Conservation (phyloP, 1,140 invertebrate species). For the Aporrectodea caliginosa region DNA sequence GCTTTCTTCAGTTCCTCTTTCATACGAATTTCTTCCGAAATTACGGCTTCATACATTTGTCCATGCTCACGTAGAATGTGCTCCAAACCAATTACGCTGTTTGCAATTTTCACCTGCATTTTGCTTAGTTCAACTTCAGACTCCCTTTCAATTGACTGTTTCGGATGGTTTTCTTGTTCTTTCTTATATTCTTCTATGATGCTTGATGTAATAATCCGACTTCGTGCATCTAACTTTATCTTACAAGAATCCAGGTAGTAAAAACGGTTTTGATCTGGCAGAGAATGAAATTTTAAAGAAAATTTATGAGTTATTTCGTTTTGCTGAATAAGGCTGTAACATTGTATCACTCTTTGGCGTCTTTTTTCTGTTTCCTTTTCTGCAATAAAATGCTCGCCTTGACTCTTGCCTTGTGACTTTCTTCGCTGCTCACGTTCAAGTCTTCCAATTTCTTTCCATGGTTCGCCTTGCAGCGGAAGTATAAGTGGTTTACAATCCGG, state of each 20-base stretch:
- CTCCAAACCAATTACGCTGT: background rate
- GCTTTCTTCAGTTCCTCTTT: background rate
- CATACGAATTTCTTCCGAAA: too few relatives aligned
- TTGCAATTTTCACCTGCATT: background rate
- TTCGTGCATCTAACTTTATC: too few relatives aligned
- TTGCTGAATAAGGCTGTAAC: background rate
- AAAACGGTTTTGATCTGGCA: too few relatives aligned
- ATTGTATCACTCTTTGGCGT: background rate
- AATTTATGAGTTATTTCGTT: background rate
- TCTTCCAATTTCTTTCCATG: background rate
- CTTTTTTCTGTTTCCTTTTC: background rate
- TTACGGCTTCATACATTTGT: background rate
- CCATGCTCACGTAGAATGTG: background rate
- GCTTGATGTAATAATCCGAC: too few relatives aligned
- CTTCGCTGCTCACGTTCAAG: background rate
- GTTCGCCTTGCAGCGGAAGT: constrained; percentile 7
- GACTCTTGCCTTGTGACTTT: background rate
- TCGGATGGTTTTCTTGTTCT: too few relatives aligned
- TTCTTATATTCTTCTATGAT: too few relatives aligned
- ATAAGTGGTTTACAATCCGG: background rate
- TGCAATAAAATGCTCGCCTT: background rate
- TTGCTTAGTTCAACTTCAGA: too few relatives aligned
- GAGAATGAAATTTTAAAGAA: background rate
- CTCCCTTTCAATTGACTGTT: too few relatives aligned
- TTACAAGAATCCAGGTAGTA: too few relatives aligned